Evolutionary conservation across 1,140 invertebrate species (phyloP).

Genomic region (Brachionus rotundiformis): DNA sequence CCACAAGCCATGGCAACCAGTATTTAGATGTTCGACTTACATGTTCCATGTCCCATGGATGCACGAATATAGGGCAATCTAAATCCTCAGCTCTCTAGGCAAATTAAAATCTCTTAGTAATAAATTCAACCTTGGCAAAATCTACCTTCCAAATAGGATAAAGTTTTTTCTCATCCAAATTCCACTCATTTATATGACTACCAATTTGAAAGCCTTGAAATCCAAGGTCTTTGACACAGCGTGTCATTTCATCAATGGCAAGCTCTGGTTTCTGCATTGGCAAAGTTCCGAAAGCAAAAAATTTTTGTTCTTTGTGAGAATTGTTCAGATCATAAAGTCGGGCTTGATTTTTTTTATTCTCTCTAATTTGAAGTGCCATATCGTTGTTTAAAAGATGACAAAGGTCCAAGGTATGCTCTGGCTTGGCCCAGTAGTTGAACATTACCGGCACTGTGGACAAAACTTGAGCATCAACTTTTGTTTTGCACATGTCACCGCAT

Average conservation of each 20-base stretch:
- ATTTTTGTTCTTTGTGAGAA: constrained; percentile 53
- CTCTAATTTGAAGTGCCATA: constrained; percentile 64
- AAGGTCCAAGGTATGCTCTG: constrained; percentile 67
- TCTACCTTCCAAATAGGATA: constrained; percentile 68
- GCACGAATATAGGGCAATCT: constrained; percentile 67
- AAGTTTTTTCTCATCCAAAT: constrained; percentile 67
- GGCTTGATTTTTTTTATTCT: constrained; percentile 62
- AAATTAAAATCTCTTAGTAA: constrained; percentile 22
- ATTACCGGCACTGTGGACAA: constrained; percentile 72
- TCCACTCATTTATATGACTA: constrained; percentile 70
- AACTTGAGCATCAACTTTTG: constrained; percentile 66
- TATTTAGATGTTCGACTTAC: constrained; percentile 66
- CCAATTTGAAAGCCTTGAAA: constrained; percentile 69
- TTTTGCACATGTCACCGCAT: constrained; percentile 63
- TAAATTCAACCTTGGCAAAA: constrained; percentile 23
- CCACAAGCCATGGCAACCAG: constrained; percentile 71
- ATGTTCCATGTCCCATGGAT: constrained; percentile 63
- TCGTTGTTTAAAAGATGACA: constrained; percentile 68
- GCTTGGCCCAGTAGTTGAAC: constrained; percentile 71
- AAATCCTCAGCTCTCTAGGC: constrained; percentile 67
- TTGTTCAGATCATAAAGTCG: constrained; percentile 4
- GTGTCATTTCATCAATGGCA: constrained; percentile 67
- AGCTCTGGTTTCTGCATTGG: constrained; percentile 68
- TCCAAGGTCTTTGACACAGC: constrained; percentile 66
- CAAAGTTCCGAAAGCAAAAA: constrained; percentile 69